A percentile compares a stretch with the other conserved stretches of the same genome.
These are phyloP conservation scores for Hiodon tergisus DNA, from an alignment of 2,113 vertebrate species.

Conservation along the genomic window DNA sequence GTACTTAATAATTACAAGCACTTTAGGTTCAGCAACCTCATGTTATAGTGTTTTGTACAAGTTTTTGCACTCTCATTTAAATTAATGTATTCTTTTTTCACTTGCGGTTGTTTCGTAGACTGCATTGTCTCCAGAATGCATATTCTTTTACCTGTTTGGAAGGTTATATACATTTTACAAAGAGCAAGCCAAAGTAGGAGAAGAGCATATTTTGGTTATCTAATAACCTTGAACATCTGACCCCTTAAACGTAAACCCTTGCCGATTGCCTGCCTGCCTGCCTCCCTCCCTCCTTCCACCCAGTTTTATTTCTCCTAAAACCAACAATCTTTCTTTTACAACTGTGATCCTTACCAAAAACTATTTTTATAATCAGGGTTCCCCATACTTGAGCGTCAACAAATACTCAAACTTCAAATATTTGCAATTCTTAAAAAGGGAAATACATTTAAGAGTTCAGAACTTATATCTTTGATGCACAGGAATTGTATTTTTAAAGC, in stretches of 20 bases:
- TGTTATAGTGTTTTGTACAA: slow-evolving; percentile 39
- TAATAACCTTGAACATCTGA: slow-evolving; percentile 49
- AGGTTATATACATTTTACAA: slow-evolving; percentile 64
- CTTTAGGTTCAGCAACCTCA: slow-evolving; percentile 53
- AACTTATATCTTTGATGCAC: slow-evolving; percentile 59
- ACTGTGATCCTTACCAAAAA: slow-evolving; percentile 53
- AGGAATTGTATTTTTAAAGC: slow-evolving; percentile 61
- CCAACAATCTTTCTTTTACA: slow-evolving; percentile 23
- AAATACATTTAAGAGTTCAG: slow-evolving; percentile 96
- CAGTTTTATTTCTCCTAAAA: slow-evolving; percentile 13
- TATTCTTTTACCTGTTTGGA: slow-evolving; percentile 58
- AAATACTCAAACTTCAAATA: slow-evolving; percentile 87
- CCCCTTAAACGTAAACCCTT: slow-evolving; percentile 35
- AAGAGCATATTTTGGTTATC: slow-evolving; percentile 52
- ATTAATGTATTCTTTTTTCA: slow-evolving; percentile 20
- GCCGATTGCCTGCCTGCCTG: slow-evolving; percentile 38
- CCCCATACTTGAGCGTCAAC: slow-evolving; percentile 86
- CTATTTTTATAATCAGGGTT: slow-evolving; percentile 50
- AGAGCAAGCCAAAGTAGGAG: slow-evolving; percentile 78
- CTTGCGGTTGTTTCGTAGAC: slow-evolving; percentile 43
- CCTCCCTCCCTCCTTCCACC: slow-evolving; percentile 38
- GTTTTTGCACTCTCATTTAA: slow-evolving; percentile 34
- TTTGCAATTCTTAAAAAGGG: slow-evolving; percentile 95
- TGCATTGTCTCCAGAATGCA: slow-evolving; percentile 52
- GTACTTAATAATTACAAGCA: slow-evolving; percentile 83